These are phyloP conservation scores for Parascotia fuliginaria DNA, from an alignment of 2,888 invertebrate genomes.

Conservation along the genomic window DNA sequence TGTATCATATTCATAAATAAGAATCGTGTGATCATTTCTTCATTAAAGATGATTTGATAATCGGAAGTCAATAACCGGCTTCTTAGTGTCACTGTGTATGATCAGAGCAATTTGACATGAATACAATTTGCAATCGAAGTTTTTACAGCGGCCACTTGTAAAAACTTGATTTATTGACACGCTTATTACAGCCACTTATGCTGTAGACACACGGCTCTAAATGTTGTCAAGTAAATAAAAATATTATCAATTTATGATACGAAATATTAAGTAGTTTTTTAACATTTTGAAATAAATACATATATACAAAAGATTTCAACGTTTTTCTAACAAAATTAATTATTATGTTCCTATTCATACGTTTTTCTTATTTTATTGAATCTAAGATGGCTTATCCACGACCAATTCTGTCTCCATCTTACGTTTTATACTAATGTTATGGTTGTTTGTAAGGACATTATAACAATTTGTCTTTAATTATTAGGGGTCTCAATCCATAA, in stretches of 20 bases:
- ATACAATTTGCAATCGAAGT: slow-evolving; percentile 63
- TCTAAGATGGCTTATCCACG: no score
- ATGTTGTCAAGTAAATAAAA: slow-evolving; percentile 7
- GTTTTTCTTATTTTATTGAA: no score
- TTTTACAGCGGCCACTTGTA: slow-evolving; percentile 51
- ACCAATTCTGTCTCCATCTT: no score
- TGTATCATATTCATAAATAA: neutral
- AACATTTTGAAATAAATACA: no score
- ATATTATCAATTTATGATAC: neutral
- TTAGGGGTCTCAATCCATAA: no score
- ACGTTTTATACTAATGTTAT: no score
- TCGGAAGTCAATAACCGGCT: slow-evolving; percentile 23
- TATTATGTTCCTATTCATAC: no score
- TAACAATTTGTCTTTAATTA: no score
- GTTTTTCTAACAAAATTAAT: no score
- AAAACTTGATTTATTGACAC: slow-evolving; percentile 70
- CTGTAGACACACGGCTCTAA: slow-evolving; percentile 43
- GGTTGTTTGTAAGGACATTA: no score
- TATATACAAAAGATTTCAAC: no score
- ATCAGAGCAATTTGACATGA: slow-evolving; percentile 51
- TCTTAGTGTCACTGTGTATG: slow-evolving; percentile 29
- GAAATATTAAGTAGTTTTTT: no score
- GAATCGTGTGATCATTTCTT: neutral
- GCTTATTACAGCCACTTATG: slow-evolving; percentile 57
- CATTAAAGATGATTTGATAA: slow-evolving; percentile 5